Evolutionary conservation across 2,888 invertebrate genomes (phyloP), one percentile per base, ranked within the genome.

Genomic region (Nemotelus nigrinus): DNA sequence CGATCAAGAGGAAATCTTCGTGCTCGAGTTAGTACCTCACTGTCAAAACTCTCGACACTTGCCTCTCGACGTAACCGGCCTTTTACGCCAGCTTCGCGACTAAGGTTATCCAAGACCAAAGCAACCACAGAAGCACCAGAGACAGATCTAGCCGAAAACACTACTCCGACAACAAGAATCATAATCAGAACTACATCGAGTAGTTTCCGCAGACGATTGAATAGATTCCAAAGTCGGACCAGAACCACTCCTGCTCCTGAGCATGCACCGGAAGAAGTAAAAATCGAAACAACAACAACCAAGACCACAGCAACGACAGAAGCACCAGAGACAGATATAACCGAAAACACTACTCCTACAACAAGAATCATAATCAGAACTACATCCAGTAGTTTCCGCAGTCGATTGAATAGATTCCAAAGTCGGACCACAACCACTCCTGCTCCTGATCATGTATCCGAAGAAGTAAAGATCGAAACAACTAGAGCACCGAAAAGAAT

Each of bases 321-420:
- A 25, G 25, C 25, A 25, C 25, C 25, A 25, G 25, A 25, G 25
- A 25, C 25, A 39, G 39, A 39, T 39, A 60, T 43, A 3, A 60
- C 4, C 41, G 60, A 60, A 41, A n/a, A 43, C 7, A 7, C 70
- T 3, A 43, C 53, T 10, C 70, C 7, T 44, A 43, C 10, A 44
- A 39, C 55, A 5, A 53, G 53, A 43, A 39, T 43, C 41, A 25
- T 25, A 25, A 25, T 25, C 25, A 60, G 25, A 60, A 60, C 60
- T 41, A 53, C 70, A 2, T 6, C 44, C 2, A 53, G 70, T 43
- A 55, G 50, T n/a, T 53, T 43, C 6, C 53, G 70, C 7, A 70
- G n/a, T 10, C 39, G 70, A 10, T 55, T 70, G 43, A 70, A 55
- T 25, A 50, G 70, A 70, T 70, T 47, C 55, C 53, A 55, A n/a